Conservation (phyloP, 1,140 invertebrate species). For the Branchinecta lynchi region DNA sequence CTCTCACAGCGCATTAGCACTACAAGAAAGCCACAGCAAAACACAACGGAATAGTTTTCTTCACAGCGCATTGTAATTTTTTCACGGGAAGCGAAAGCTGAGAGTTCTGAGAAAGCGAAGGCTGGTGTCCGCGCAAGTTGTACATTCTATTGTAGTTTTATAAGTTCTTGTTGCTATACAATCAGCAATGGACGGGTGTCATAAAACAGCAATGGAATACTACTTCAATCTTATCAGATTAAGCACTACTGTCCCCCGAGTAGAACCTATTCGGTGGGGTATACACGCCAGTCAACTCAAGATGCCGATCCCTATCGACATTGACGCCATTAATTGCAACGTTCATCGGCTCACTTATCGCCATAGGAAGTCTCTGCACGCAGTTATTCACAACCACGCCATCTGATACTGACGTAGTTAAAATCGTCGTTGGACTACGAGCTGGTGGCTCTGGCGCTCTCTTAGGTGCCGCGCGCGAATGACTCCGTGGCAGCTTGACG, state of each 20-base stretch:
- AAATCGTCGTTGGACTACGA: background rate
- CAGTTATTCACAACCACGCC: background rate
- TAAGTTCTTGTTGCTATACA: too few relatives aligned
- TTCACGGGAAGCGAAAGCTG: too few relatives aligned
- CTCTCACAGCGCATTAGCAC: too few relatives aligned
- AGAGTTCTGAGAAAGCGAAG: too few relatives aligned
- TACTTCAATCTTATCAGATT: background rate
- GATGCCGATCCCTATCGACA: constrained; percentile 13
- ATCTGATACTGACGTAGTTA: background rate
- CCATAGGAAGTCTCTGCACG: constrained; percentile 12
- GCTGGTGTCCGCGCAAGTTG: too few relatives aligned
- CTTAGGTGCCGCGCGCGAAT: background rate
- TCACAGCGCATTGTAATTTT: too few relatives aligned
- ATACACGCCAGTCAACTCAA: background rate
- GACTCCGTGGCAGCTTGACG: background rate
- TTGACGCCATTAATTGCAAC: constrained; percentile 20
- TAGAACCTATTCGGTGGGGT: background rate
- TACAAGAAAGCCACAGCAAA: too few relatives aligned
- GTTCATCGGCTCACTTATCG: constrained; percentile 20
- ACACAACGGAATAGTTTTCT: too few relatives aligned
- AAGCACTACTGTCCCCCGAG: background rate
- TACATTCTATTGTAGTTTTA: too few relatives aligned
- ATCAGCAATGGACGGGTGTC: too few relatives aligned
- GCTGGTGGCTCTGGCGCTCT: background rate
- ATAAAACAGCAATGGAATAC: too few relatives aligned